A percentile compares a stretch with the other conserved stretches of the same genome.
Evolutionary conservation across 2,113 vertebrate genomes (phyloP).

Genomic region (Bos javanicus): DNA sequence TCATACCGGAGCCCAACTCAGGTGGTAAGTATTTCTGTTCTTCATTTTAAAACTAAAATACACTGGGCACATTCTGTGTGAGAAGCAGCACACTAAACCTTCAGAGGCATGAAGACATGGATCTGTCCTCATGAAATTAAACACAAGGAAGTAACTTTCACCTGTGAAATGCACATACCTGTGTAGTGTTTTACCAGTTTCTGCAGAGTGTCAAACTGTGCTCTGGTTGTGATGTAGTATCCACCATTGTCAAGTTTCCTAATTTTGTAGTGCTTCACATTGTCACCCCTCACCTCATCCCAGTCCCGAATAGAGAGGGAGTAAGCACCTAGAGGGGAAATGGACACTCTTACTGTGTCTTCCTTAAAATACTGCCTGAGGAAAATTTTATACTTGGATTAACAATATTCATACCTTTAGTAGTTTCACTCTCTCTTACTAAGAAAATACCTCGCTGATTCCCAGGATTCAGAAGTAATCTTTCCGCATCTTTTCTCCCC

Average conservation of each 20-base stretch:
- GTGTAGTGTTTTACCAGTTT: constrained; percentile 98
- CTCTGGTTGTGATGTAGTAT: constrained; percentile 98
- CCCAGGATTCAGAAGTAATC: constrained; percentile 94
- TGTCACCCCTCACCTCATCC: constrained; percentile 97
- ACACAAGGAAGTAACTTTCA: background rate
- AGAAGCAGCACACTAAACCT: background rate
- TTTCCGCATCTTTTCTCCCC: constrained; percentile 98
- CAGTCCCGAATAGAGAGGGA: constrained; percentile 98
- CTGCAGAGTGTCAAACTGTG: constrained; percentile 96
- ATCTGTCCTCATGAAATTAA: background rate
- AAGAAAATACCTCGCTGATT: constrained; percentile 96
- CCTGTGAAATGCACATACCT: constrained; percentile 80
- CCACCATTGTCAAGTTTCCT: constrained; percentile 98
- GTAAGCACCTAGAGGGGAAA: constrained; percentile 88
- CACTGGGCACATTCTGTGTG: background rate
- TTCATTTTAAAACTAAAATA: background rate
- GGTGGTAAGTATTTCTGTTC: background rate
- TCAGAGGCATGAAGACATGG: background rate
- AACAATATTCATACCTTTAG: constrained; percentile 88
- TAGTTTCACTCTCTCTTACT: constrained; percentile 98
- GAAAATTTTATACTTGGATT: background rate
- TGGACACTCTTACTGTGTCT: fast-evolving
- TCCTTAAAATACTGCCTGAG: background rate
- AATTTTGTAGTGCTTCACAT: constrained; percentile 99
- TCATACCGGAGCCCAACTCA: background rate